phyloP scores from a whole-genome alignment of 2,888 invertebrate species.

The Amphipoea oculea region DNA sequence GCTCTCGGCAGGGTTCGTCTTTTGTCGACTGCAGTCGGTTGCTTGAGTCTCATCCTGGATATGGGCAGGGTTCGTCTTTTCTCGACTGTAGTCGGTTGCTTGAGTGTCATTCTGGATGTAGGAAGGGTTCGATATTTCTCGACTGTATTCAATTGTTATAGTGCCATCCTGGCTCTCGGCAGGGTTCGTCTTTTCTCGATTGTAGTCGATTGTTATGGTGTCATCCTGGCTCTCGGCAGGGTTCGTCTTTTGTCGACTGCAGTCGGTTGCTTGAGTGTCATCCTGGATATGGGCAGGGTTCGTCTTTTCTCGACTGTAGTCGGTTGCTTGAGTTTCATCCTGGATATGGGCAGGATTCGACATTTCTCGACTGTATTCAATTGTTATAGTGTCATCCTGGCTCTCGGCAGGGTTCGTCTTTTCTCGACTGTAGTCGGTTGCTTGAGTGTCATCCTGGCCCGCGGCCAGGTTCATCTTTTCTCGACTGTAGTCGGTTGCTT shows the following conservation, averaged over 20 bases:
- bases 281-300: too few species aligned
- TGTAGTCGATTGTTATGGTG: neutral
- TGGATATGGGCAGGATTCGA: too few species aligned
- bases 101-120: too few species aligned
- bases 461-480: neutral
- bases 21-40: neutral
- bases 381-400: neutral
- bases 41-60: neutral
- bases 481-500: too few species aligned
- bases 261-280: too few species aligned
- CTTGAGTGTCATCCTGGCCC: neutral
- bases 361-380: neutral
- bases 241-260: too few species aligned
- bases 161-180: neutral
- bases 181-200: neutral
- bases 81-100: too few species aligned
- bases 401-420: neutral
- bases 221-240: neutral
- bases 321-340: too few species aligned
- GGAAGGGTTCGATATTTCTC: too few species aligned
- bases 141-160: neutral
- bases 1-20: neutral
- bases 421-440: neutral
- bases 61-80: too few species aligned
- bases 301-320: too few species aligned